Evolutionary conservation across 2,888 invertebrate genomes (phyloP), one percentile per base, ranked within the genome.

Genomic region (Pteria penguin): DNA sequence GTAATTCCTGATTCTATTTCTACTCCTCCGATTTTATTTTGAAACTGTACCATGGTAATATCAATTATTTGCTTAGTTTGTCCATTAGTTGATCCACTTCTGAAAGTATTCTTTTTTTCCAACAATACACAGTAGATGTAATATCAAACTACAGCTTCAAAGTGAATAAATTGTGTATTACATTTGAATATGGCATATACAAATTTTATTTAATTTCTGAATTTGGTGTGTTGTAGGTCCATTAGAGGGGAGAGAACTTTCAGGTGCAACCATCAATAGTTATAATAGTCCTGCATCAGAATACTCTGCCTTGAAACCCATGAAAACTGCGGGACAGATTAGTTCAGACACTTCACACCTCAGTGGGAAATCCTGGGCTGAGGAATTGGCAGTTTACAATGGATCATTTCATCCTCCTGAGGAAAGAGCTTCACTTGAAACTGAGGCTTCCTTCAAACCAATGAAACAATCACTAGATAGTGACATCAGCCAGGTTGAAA

Each of bases 281-380:
- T 45, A 45, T 45, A 45, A 45, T 45, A 58, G 65, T 18, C 36
- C 73, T 5, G 66, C 73, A 24, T 60, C 73, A 11, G 73, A 73
- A 54, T 58, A 52, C 54, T 66, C 60, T 18, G 67, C 67, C n/a
- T 70, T 75, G 52, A 69, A 58, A 45, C 18, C 58, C n/a, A 65
- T 58, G 2, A 29, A 36, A 24, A 63, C 27, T 11, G 26, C n/a
- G 33, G 52, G 22, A 62, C 58, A 58, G 65, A 60, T 31, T 18
- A 76, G 72, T 55, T 54, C 77, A 36, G 54, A 77, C 55, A 60
- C 36, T 27, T 69, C 66, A 55, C 52, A 72, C 27, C 69, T 52
- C n/a, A 79, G 74, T 36, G 70, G 77, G 18, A 84, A 76, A 54
- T 80, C 83, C 0, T 85, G 85, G 85, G 85, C 82, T 2, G 76